These are phyloP conservation scores for Danio aesculapii DNA, from an alignment of 2,797 vertebrate genomes.

Conservation along the genomic window DNA sequence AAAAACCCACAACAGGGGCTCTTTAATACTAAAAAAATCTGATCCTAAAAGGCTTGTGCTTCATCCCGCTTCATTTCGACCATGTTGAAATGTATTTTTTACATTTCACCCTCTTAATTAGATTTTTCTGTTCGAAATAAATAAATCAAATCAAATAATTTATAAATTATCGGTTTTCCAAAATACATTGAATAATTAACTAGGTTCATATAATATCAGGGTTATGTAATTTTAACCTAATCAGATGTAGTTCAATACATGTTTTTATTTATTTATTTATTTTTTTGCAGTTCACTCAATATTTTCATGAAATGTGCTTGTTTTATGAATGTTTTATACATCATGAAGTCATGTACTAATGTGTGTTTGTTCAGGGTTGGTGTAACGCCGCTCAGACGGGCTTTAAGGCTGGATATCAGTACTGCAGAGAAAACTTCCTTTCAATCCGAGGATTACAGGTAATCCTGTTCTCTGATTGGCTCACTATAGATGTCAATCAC, in stretches of 20 bases:
- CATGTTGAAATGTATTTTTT: too few relatives aligned
- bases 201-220: too few relatives aligned
- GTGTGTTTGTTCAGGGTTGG: slow-evolving; percentile 85
- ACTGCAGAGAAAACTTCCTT: slow-evolving; percentile 95
- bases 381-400: slow-evolving; percentile 83
- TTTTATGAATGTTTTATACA: neutral
- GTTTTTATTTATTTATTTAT: too few relatives aligned
- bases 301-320: neutral
- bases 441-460: slow-evolving; percentile 92
- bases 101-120: too few relatives aligned
- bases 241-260: neutral
- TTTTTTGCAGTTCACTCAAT: too few relatives aligned
- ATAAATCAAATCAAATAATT: too few relatives aligned
- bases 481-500: neutral
- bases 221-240: too few relatives aligned
- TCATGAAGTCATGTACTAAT: neutral
- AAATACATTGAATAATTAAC: neutral
- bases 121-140: too few relatives aligned
- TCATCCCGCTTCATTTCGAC: too few relatives aligned
- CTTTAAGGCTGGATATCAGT: slow-evolving; percentile 81
- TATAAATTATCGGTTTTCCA: neutral
- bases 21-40: too few relatives aligned
- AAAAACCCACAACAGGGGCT: too few relatives aligned
- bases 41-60: too few relatives aligned
- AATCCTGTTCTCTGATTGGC: slow-evolving; percentile 11